These are phyloP conservation scores for Syrista parreyssii DNA, from an alignment of 2,888 invertebrate species.

Conservation along the genomic window DNA sequence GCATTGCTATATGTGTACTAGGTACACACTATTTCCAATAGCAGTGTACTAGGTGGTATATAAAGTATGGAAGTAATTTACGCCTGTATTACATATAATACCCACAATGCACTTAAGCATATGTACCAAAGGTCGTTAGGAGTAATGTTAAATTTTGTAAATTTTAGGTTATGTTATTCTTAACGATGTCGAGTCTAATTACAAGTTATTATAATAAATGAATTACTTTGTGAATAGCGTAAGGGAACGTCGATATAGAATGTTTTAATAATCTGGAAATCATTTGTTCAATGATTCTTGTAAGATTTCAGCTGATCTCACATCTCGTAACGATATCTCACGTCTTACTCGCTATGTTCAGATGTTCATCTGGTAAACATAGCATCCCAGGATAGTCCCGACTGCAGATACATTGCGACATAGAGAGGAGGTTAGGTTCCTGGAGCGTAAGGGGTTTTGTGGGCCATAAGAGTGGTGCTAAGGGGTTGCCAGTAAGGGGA, in stretches of 20 bases:
- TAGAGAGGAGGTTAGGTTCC: conserved; percentile 40
- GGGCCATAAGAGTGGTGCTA: conserved; percentile 29
- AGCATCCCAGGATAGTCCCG: conserved; percentile 28
- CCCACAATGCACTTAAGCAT: not conserved
- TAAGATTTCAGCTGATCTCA: not conserved
- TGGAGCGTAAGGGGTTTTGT: conserved; percentile 35
- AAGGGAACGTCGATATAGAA: not conserved
- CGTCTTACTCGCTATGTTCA: no score
- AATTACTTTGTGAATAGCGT: not conserved
- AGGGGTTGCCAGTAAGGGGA: conserved; percentile 24
- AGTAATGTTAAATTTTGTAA: not conserved
- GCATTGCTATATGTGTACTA: no score
- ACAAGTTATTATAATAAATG: not conserved
- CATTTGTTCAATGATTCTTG: not conserved
- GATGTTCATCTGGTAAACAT: not conserved
- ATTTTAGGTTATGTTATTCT: no score
- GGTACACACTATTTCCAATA: not conserved
- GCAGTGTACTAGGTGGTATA: not conserved
- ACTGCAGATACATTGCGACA: conserved; percentile 65
- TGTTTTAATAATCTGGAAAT: not conserved
- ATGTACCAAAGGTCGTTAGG: not conserved
- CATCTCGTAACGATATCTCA: not conserved
- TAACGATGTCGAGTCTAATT: no score
- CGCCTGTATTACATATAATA: not conserved
- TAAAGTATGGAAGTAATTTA: not conserved